Conservation (phyloP, 1,140 invertebrate genomes). For the Lepidotrigona ventralis region DNA sequence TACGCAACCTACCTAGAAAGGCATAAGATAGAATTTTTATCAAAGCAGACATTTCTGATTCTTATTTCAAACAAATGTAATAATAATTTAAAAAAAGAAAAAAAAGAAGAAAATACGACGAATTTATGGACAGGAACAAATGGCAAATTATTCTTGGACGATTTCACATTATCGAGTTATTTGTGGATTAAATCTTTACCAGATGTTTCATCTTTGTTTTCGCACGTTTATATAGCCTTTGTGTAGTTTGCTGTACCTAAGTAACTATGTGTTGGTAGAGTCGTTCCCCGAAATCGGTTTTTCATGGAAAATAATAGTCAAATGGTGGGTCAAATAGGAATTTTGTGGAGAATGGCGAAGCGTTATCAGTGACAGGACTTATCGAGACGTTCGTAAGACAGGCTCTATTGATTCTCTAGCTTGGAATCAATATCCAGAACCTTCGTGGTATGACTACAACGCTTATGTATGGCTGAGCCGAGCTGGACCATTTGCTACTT, state of each 20-base stretch:
- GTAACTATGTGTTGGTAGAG: not conserved
- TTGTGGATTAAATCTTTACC: slow-evolving; percentile 17
- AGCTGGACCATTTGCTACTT: not conserved
- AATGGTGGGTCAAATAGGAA: not conserved
- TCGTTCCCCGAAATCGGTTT: not conserved
- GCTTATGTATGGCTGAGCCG: not conserved
- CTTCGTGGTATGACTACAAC: not conserved
- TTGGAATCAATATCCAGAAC: slow-evolving; percentile 38
- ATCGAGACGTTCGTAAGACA: slow-evolving; percentile 42
- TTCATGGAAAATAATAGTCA: slow-evolving; percentile 6
- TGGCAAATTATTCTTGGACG: not conserved
- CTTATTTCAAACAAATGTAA: not conserved
- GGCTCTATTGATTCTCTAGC: slow-evolving; percentile 33
- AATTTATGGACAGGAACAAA: not conserved
- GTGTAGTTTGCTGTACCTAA: not conserved
- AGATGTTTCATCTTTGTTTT: slow-evolving; percentile 19
- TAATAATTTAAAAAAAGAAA: no score
- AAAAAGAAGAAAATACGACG: not conserved
- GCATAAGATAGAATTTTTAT: not conserved
- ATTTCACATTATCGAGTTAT: slow-evolving; percentile 6
- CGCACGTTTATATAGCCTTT: not conserved
- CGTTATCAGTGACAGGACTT: slow-evolving; percentile 37
- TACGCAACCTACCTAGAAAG: no score
- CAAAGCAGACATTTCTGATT: not conserved
- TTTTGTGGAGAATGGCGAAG: not conserved